Evolutionary conservation across 2,113 vertebrate species (phyloP).

Genomic region (Boulengeromyrus knoepffleri): DNA sequence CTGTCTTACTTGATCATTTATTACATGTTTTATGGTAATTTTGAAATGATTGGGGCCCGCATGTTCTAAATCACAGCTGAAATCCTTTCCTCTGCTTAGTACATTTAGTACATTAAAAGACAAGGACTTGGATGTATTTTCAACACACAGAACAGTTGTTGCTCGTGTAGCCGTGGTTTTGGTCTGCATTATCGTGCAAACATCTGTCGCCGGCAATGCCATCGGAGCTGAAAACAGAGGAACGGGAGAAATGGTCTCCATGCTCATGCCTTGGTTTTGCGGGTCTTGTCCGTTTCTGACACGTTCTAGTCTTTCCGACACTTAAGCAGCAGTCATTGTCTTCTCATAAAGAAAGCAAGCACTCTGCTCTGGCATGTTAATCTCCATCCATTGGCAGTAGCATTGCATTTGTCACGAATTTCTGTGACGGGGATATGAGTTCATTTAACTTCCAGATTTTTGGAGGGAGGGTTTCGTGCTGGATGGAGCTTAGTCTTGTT

Average conservation of each 20-base stretch:
- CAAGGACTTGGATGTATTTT: conserved; percentile 50
- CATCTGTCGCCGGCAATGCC: conserved; percentile 55
- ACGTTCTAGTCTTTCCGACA: not conserved
- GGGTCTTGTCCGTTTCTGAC: not conserved
- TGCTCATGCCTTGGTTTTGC: not conserved
- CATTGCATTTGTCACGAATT: conserved; percentile 5
- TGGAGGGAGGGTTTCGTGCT: not conserved
- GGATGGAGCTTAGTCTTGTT: not conserved
- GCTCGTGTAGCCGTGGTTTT: conserved; percentile 37
- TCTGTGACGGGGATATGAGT: not conserved
- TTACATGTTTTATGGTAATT: conserved; percentile 65
- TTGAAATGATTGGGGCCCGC: conserved; percentile 60
- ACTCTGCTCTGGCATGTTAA: not conserved
- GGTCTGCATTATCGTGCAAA: conserved; percentile 51
- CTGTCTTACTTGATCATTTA: conserved; percentile 70
- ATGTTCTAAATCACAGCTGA: conserved; percentile 58
- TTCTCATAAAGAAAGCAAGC: not conserved
- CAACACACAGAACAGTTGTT: conserved; percentile 62
- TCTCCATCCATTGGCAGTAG: not conserved
- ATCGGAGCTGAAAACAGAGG: not conserved
- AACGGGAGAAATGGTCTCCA: not conserved
- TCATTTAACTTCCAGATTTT: not conserved
- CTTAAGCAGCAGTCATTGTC: not conserved
- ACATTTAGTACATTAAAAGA: conserved; percentile 54
- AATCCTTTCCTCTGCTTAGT: conserved; percentile 59